Conservation (phyloP, 2,888 invertebrate genomes). For the Mantis religiosa region DNA sequence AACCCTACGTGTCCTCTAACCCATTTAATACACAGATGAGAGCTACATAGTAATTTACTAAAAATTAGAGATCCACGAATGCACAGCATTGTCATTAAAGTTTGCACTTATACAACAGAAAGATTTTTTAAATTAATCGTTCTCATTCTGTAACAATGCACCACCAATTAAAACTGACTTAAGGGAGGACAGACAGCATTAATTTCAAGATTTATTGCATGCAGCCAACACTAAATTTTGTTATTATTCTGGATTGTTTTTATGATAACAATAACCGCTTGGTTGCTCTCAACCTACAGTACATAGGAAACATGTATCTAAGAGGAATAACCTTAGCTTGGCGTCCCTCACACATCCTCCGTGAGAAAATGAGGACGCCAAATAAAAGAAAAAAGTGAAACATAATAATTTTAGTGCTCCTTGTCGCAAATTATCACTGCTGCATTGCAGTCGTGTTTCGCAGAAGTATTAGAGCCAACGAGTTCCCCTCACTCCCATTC, state of each 20-base stretch:
- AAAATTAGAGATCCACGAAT: too few species aligned
- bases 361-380: not conserved
- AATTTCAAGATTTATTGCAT: not conserved
- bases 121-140: too few species aligned
- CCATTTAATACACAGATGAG: too few species aligned
- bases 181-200: too few species aligned
- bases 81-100: too few species aligned
- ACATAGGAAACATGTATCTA: not conserved
- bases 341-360: not conserved
- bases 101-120: too few species aligned
- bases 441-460: not conserved
- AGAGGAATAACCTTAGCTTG: not conserved
- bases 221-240: not conserved
- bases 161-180: too few species aligned
- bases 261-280: not conserved
- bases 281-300: not conserved
- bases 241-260: not conserved
- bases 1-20: too few species aligned
- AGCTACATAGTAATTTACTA: too few species aligned
- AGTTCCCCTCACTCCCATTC: not conserved
- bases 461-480: not conserved
- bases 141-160: too few species aligned
- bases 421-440: not conserved
- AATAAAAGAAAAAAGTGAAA: not conserved
- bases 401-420: not conserved